Conservation (phyloP, 2,888 invertebrate species). For the Lithophane leautieri region DNA sequence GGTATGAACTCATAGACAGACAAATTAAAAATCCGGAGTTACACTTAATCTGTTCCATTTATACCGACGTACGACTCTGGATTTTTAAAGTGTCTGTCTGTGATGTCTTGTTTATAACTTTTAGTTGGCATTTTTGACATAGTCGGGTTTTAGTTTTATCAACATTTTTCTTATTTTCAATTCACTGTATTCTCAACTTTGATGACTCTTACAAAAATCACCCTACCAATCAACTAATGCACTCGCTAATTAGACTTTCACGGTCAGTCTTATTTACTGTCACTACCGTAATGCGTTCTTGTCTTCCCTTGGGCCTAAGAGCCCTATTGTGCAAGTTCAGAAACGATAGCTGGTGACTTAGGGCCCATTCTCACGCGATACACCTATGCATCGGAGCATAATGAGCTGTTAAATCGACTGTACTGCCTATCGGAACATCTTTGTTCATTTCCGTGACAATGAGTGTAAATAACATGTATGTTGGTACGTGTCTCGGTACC, state of each 20-base stretch:
- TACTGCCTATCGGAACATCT: slow-evolving; percentile 62
- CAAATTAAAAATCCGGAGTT: too few relatives aligned
- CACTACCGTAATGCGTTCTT: slow-evolving; percentile 51
- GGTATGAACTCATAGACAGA: too few relatives aligned
- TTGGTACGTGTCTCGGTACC: slow-evolving; percentile 21
- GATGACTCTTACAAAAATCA: slow-evolving; percentile 16
- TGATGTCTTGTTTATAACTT: too few relatives aligned
- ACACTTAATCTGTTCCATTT: too few relatives aligned
- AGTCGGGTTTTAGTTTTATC: too few relatives aligned
- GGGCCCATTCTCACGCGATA: slow-evolving; percentile 63
- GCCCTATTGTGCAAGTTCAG: slow-evolving; percentile 54
- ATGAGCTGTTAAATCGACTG: slow-evolving; percentile 63
- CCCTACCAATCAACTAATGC: slow-evolving; percentile 64
- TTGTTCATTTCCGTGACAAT: slow-evolving; percentile 64
- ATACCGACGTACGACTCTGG: too few relatives aligned
- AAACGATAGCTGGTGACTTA: slow-evolving; percentile 60
- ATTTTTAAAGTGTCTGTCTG: too few relatives aligned
- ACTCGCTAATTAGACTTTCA: slow-evolving; percentile 55
- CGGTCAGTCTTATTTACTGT: slow-evolving; percentile 52
- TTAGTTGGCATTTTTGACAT: too few relatives aligned
- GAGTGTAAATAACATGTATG: slow-evolving; percentile 57
- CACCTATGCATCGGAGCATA: slow-evolving; percentile 51
- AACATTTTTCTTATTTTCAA: too few relatives aligned
- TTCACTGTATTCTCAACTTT: background rate
- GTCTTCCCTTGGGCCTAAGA: slow-evolving; percentile 62